Conservation (phyloP, 2,797 vertebrate genomes). For the Danio choprae region DNA sequence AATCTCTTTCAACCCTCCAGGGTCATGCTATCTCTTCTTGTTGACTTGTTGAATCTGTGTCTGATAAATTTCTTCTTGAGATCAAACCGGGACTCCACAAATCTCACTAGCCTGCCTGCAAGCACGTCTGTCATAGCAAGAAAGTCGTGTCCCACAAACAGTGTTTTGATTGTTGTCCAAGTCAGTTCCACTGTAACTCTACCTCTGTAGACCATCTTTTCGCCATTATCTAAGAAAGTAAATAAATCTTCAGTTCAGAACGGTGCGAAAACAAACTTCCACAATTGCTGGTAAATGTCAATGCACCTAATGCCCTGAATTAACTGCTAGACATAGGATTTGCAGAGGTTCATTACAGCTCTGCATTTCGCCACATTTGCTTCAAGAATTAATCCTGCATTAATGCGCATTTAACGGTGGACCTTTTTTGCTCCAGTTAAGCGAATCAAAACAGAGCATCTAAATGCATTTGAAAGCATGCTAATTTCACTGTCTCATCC, state of each 20-base stretch:
- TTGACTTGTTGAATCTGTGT: conserved; percentile 64
- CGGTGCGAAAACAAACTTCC: background rate
- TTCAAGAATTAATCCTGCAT: conserved; percentile 36
- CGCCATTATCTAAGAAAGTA: background rate
- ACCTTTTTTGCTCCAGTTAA: conserved; percentile 51
- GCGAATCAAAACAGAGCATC: conserved; percentile 56
- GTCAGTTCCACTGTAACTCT: background rate
- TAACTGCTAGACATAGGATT: background rate
- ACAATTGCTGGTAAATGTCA: conserved; percentile 54
- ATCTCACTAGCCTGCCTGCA: conserved; percentile 68
- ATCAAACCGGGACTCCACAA: conserved; percentile 72
- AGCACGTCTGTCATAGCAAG: conserved; percentile 56
- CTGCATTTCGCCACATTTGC: conserved; percentile 33
- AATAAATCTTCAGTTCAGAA: background rate
- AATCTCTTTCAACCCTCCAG: conserved; percentile 47
- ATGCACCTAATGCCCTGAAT: conserved; percentile 2
- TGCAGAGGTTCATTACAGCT: conserved; percentile 39
- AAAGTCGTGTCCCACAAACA: conserved; percentile 22
- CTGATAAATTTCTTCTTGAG: conserved; percentile 49
- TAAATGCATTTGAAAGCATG: conserved; percentile 51
- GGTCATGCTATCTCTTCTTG: conserved; percentile 47
- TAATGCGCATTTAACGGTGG: conserved; percentile 39
- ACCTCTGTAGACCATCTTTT: background rate
- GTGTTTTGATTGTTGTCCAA: background rate
- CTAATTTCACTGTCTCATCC: conserved; percentile 57